Evolutionary conservation across 30 jellyfish, hydroid and myxozoan genomes (phyloP).

Genomic region (Sanderia malayensis): DNA sequence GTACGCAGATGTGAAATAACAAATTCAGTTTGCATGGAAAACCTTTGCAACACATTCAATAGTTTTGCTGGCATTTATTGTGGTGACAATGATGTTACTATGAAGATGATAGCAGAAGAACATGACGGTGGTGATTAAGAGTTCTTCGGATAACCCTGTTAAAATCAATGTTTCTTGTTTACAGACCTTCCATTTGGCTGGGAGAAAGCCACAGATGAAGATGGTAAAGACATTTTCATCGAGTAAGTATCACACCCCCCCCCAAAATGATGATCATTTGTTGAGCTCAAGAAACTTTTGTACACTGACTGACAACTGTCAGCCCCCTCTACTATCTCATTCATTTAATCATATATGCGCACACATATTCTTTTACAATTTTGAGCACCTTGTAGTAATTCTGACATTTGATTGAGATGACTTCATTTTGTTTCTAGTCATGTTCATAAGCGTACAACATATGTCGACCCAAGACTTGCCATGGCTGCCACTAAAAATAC

Average conservation of each 20-base stretch:
- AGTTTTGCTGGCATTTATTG: too few species aligned
- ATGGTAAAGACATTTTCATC: conserved; percentile 61
- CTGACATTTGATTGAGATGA: too few species aligned
- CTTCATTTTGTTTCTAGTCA: conserved; percentile 32
- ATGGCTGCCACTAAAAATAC: conserved; percentile 72
- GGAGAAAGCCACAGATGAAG: conserved; percentile 70
- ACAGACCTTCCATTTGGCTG: conserved; percentile 96
- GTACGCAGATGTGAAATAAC: background rate
- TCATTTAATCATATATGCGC: too few species aligned
- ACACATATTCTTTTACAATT: too few species aligned
- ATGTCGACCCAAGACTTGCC: conserved; percentile 97
- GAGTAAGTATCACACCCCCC: conserved; percentile 91
- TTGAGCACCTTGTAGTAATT: too few species aligned
- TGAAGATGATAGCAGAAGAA: background rate
- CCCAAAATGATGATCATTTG: too few species aligned
- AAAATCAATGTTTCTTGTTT: background rate
- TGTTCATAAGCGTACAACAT: conserved; percentile 73
- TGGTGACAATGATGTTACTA: background rate
- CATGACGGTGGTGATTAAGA: background rate
- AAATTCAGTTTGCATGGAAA: too few species aligned
- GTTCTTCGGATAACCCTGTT: too few species aligned
- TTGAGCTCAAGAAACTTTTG: too few species aligned
- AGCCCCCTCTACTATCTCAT: too few species aligned
- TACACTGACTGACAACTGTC: too few species aligned
- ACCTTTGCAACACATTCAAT: too few species aligned